Percentiles rank a stretch among this genome's conserved stretches.
Evolutionary conservation across 2,888 invertebrate genomes (phyloP).

Genomic region (Loripinus fragilis): DNA sequence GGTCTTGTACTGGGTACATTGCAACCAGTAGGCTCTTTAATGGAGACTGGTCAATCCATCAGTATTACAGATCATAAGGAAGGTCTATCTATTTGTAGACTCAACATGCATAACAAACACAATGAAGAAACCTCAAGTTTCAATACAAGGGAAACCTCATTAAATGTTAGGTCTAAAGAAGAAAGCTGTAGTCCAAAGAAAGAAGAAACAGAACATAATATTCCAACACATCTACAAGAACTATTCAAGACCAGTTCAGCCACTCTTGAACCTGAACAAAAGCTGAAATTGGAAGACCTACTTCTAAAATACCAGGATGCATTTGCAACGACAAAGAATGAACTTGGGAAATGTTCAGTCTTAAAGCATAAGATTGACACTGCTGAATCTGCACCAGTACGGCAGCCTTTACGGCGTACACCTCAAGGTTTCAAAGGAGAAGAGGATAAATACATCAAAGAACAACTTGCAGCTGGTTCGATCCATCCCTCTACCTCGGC

Average conservation of each 20-base stretch:
- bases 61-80: background rate
- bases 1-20: background rate
- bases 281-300: background rate
- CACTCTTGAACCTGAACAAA: background rate
- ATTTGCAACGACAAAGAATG: background rate
- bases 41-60: background rate
- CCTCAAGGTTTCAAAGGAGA: too few species aligned
- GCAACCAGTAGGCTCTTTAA: background rate
- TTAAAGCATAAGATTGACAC: too few species aligned
- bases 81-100: background rate
- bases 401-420: too few species aligned
- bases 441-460: too few species aligned
- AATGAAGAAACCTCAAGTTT: too few species aligned
- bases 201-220: background rate
- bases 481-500: too few species aligned
- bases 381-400: too few species aligned
- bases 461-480: too few species aligned
- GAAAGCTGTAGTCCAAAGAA: background rate
- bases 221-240: background rate
- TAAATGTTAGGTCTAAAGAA: background rate
- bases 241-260: background rate
- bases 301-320: background rate
- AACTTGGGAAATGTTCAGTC: background rate
- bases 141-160: too few species aligned
- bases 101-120: background rate